phyloP scores from a whole-genome alignment of 2,888 invertebrate species.

The Pandemis heparana region DNA sequence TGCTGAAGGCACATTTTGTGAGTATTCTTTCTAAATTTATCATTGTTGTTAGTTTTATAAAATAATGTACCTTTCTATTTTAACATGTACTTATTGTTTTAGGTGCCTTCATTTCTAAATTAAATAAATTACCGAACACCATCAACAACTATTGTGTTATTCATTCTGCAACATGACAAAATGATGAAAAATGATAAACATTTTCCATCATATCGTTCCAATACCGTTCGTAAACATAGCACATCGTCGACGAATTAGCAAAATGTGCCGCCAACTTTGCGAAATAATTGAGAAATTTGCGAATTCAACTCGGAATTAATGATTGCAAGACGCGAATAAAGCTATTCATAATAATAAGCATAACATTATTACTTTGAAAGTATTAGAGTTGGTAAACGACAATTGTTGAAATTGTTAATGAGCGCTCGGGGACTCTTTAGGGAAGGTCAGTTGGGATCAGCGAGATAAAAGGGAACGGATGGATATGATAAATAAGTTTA shows the following conservation, averaged over 20 bases:
- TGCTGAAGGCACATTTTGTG: too few relatives aligned
- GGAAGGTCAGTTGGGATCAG: background rate
- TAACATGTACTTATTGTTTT: too few relatives aligned
- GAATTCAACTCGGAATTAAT: constrained; percentile 40
- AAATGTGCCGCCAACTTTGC: constrained; percentile 42
- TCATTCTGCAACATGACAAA: too few relatives aligned
- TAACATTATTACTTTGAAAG: constrained; percentile 42
- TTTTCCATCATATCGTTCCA: constrained; percentile 1
- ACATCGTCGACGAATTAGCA: constrained; percentile 37
- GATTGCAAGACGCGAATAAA: constrained; percentile 40
- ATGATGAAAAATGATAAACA: too few relatives aligned
- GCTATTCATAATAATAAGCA: constrained; percentile 42
- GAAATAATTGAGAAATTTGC: constrained; percentile 43
- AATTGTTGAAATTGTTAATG: constrained; percentile 32
- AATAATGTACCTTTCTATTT: too few relatives aligned
- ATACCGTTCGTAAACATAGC: constrained; percentile 17
- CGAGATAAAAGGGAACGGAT: background rate
- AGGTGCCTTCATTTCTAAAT: too few relatives aligned
- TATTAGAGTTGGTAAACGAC: constrained; percentile 31
- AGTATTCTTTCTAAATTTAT: too few relatives aligned
- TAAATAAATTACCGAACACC: too few relatives aligned
- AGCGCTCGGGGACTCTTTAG: constrained; percentile 16
- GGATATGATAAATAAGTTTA: constrained; percentile 5
- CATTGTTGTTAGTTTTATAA: too few relatives aligned
- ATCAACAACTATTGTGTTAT: too few relatives aligned